Base-by-base conservation (phyloP, 2,888 invertebrate genomes). In the Diaprepes abbreviatus region DNA sequence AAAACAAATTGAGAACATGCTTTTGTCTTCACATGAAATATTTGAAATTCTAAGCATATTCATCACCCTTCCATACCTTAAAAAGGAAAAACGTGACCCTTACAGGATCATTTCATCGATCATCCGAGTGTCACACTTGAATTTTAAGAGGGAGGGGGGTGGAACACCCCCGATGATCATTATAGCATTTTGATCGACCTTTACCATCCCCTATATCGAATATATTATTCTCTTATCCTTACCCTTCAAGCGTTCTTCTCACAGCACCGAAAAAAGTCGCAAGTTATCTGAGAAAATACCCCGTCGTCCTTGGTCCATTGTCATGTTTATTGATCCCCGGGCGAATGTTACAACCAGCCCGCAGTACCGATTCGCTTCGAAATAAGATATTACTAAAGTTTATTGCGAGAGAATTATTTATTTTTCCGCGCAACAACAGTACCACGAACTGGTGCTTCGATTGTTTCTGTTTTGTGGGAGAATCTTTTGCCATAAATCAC, bases 321-420 rank as follows among this genome's bases (percentile, higher is more conserved):
- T 70, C 70, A 70, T 70, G 70, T 70, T 70, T 70, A 70, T 69
- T 64, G 70, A 58, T 70, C 65, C 52, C 19, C 21, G 45, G 50
- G 63, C 69, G 64, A 66, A 43, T 48, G 66, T 52, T 63, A 50
- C 50, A 16, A 64, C 64, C 60, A 24, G 50, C 24, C 50, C n/a
- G 54, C 64, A 31, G 64, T 54, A 64, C 66, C 67, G 67, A 54
- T 43, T 55, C 36, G 62, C 62, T 35, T 45, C 48, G 54, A 62
- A 68, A 62, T 62, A 68, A 68, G 67, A 68, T 68, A 68, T 68
- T 68, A 68, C 62, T 36, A 62, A 68, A 68, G 67, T 68, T 68
- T 68, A 68, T 68, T 62, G 67, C 67, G 67, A 62, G 67, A 68
- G 67, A 68, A 66, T 38, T 66, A 55, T 68, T 68, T 68, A 68